These are phyloP conservation scores for Acanthopleura granulata DNA, from an alignment of 2,888 invertebrate genomes.

Conservation along the genomic window DNA sequence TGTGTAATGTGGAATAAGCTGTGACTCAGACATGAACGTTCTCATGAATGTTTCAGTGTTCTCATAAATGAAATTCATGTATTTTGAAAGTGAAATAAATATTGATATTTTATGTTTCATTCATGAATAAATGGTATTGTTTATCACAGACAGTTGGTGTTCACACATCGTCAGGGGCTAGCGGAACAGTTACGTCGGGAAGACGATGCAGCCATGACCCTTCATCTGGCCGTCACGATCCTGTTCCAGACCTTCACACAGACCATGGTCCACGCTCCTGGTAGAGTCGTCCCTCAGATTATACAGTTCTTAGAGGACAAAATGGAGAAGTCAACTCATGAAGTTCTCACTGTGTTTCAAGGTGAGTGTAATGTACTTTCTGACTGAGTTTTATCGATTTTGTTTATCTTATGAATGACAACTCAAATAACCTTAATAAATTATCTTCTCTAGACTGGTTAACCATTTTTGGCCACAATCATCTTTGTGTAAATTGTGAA, in stretches of 20 bases:
- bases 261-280: conserved; percentile 90
- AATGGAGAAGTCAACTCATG: conserved; percentile 78
- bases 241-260: conserved; percentile 86
- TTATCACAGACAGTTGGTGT: conserved; percentile 77
- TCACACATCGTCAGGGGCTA: conserved; percentile 85
- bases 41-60: too few species aligned
- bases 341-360: conserved; percentile 80
- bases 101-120: background rate
- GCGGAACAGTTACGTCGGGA: conserved; percentile 80
- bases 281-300: conserved; percentile 89
- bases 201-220: conserved; percentile 61
- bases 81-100: too few species aligned
- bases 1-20: too few species aligned
- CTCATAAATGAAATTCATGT: too few species aligned
- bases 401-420: too few species aligned
- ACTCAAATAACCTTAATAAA: too few species aligned
- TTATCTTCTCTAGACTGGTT: too few species aligned
- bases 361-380: conserved; percentile 72
- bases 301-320: conserved; percentile 80
- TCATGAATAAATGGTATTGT: background rate
- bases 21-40: too few species aligned
- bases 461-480: too few species aligned
- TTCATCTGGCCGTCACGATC: conserved; percentile 71
- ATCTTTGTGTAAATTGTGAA: too few species aligned
- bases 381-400: too few species aligned